A percentile compares a stretch with the other conserved stretches of the same genome.
Evolutionary conservation across 2,113 vertebrate genomes (phyloP).

Genomic region (Ceyx melanurus): DNA sequence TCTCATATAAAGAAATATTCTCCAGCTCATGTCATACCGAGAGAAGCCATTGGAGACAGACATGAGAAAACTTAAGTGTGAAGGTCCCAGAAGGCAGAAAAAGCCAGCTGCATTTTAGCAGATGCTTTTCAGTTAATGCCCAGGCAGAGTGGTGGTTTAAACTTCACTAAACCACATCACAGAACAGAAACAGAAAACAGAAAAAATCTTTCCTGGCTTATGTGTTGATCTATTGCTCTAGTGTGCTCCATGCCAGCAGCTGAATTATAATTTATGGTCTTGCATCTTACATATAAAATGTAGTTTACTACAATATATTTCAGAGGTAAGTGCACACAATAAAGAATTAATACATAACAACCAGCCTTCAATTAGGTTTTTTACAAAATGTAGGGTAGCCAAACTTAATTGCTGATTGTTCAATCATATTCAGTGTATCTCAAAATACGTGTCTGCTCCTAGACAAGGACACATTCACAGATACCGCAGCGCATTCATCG

Average conservation of each 20-base stretch:
- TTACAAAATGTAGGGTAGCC: not conserved
- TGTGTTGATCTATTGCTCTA: not conserved
- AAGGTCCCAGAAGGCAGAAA: not conserved
- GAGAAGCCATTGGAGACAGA: not conserved
- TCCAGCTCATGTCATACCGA: not conserved
- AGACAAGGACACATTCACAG: not conserved
- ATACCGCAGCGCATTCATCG: fast-evolving
- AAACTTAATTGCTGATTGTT: not conserved
- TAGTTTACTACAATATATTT: not conserved
- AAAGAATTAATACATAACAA: not conserved
- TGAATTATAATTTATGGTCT: not conserved
- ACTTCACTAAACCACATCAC: not conserved
- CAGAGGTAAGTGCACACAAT: not conserved
- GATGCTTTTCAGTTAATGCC: not conserved
- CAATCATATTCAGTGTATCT: not conserved
- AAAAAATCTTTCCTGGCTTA: not conserved
- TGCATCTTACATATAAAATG: not conserved
- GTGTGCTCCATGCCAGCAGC: not conserved
- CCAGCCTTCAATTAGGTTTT: not conserved
- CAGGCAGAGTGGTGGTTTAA: not conserved
- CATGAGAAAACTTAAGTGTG: not conserved
- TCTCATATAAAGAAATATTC: not conserved
- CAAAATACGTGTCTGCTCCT: not conserved
- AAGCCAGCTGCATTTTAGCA: not conserved
- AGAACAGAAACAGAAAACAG: not conserved